phyloP scores from a whole-genome alignment of 2,888 invertebrate species.

The Dicroscelio sp. region DNA sequence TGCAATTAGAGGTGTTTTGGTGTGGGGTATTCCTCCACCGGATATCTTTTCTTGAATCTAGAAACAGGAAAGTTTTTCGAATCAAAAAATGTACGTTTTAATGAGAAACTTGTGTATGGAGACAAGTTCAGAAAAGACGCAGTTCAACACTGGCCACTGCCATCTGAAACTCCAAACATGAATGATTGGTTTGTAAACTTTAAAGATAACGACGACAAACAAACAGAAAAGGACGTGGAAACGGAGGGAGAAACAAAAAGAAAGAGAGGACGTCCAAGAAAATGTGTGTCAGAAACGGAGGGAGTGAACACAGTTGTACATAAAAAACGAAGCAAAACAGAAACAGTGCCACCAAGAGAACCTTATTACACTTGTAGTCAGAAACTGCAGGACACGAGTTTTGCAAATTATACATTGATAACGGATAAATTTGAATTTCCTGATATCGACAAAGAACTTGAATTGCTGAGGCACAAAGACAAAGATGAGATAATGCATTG shows the following conservation, averaged over 20 bases:
- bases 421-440: neutral
- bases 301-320: neutral
- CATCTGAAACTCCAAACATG: neutral
- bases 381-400: neutral
- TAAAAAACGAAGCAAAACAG: neutral
- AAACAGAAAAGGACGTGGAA: conserved; percentile 43
- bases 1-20: no score
- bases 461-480: neutral
- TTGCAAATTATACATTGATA: neutral
- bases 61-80: neutral
- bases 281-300: neutral
- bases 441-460: neutral
- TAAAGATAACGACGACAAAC: conserved; percentile 36
- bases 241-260: conserved; percentile 34
- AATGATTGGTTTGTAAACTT: neutral
- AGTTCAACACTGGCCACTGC: neutral
- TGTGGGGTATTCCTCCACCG: no score
- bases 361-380: neutral
- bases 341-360: neutral
- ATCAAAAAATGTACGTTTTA: no score
- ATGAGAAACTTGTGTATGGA: no score
- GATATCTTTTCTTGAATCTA: neutral
- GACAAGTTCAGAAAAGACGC: neutral
- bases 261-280: conserved; percentile 39
- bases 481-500: conserved; percentile 18